phyloP scores from a whole-genome alignment of 2,888 invertebrate genomes.

The Drosophila setosimentum region DNA sequence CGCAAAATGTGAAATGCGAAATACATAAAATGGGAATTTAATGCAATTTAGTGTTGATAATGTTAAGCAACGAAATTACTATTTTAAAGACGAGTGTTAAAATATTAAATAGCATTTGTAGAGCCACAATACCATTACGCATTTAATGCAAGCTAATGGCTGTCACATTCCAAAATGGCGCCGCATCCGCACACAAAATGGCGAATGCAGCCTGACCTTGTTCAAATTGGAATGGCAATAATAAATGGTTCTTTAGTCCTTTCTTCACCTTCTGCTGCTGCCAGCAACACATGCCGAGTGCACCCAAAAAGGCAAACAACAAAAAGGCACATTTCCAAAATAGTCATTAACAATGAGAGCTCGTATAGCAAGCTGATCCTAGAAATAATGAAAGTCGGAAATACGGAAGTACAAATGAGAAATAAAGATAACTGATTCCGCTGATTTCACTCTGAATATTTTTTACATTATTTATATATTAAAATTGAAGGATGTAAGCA shows the following conservation, averaged over 20 bases:
- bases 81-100: slow-evolving; percentile 3
- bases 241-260: slow-evolving; percentile 52
- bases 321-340: slow-evolving; percentile 12
- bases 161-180: slow-evolving; percentile 46
- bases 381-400: neutral
- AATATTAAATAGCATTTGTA: slow-evolving; percentile 29
- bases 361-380: neutral
- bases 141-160: slow-evolving; percentile 55
- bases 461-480: neutral
- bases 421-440: neutral
- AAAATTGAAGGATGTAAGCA: no score
- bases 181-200: slow-evolving; percentile 41
- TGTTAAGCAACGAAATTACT: slow-evolving; percentile 10
- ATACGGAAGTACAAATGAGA: neutral
- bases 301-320: slow-evolving; percentile 15
- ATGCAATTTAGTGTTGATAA: slow-evolving; percentile 16
- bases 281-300: slow-evolving; percentile 51
- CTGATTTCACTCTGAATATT: neutral
- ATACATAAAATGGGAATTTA: slow-evolving; percentile 13
- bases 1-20: slow-evolving; percentile 14
- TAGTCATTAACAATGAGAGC: neutral
- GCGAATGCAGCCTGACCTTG: slow-evolving; percentile 49
- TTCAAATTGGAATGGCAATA: slow-evolving; percentile 36
- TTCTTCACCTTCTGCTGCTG: slow-evolving; percentile 40
- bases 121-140: slow-evolving; percentile 24